Evolutionary conservation across 2,888 invertebrate species (phyloP).

Genomic region (Coelopa pilipes): DNA sequence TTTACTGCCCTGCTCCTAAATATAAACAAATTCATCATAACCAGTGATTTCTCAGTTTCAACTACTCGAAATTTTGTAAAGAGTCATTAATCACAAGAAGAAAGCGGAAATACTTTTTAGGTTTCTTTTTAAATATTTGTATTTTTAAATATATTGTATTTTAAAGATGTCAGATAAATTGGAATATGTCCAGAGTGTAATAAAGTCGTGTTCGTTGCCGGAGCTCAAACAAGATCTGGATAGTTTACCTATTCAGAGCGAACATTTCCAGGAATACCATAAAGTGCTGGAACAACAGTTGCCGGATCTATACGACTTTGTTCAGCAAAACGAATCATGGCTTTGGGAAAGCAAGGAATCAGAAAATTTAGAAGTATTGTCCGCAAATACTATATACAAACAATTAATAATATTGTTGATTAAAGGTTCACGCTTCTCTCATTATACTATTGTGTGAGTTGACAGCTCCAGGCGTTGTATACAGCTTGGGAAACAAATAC

Average conservation of each 20-base stretch:
- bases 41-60: no score
- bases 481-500: conserved; percentile 45
- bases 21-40: no score
- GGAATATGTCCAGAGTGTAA: conserved; percentile 44
- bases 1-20: no score
- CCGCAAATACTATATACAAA: not conserved
- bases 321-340: conserved; percentile 47
- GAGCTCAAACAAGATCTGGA: conserved; percentile 57
- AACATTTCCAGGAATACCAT: conserved; percentile 54
- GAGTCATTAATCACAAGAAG: no score
- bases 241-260: conserved; percentile 47
- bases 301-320: conserved; percentile 56
- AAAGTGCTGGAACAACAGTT: conserved; percentile 50
- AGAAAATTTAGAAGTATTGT: conserved; percentile 38
- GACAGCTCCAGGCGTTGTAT: conserved; percentile 52
- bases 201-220: conserved; percentile 55
- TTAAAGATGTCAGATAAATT: conserved; percentile 26
- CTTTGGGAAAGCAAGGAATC: conserved; percentile 35
- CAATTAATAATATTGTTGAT: not conserved
- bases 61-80: no score
- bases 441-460: conserved; percentile 58
- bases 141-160: not conserved
- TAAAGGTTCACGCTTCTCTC: conserved; percentile 52
- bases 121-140: not conserved
- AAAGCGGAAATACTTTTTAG: no score